phyloP scores from a whole-genome alignment of 2,113 vertebrate genomes.

The Dermatemys mawii region DNA sequence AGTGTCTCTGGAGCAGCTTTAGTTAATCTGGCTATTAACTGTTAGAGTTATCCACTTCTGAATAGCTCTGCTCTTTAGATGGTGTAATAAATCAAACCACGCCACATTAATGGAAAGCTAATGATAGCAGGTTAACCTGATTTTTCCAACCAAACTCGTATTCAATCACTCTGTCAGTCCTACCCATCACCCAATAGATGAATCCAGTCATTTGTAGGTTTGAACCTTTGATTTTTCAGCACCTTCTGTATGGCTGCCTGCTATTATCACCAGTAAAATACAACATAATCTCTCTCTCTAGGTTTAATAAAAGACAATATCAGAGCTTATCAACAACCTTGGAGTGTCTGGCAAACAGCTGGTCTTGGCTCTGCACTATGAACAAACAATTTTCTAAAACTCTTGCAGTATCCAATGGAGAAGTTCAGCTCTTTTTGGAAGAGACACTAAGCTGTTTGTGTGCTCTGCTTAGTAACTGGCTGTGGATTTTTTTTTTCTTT shows the following conservation, averaged over 20 bases:
- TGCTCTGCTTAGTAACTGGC: accelerated
- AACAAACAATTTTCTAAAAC: constrained; percentile 11
- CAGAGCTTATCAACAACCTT: constrained; percentile 1
- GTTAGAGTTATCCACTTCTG: constrained; percentile 50
- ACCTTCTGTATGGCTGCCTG: not conserved
- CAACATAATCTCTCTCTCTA: not conserved
- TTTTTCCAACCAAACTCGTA: constrained; percentile 14
- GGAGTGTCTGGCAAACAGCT: not conserved
- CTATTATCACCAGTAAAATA: not conserved
- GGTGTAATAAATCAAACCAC: constrained; percentile 56
- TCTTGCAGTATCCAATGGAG: not conserved
- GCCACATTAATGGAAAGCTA: constrained; percentile 46
- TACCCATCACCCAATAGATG: not conserved
- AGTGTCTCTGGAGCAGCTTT: constrained; percentile 46
- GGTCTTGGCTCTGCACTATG: not conserved
- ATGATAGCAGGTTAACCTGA: constrained; percentile 30
- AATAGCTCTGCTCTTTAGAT: constrained; percentile 58
- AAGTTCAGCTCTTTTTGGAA: not conserved
- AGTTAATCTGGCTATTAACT: constrained; percentile 61
- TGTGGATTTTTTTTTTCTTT: not conserved
- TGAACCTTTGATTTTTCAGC: constrained; percentile 3
- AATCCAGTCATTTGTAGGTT: not conserved
- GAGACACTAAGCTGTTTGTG: not conserved
- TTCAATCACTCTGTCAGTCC: constrained; percentile 20
- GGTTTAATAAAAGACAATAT: not conserved